Evolutionary conservation across 2,888 invertebrate genomes (phyloP).

Genomic region (Dasysyrphus tricinctus): DNA sequence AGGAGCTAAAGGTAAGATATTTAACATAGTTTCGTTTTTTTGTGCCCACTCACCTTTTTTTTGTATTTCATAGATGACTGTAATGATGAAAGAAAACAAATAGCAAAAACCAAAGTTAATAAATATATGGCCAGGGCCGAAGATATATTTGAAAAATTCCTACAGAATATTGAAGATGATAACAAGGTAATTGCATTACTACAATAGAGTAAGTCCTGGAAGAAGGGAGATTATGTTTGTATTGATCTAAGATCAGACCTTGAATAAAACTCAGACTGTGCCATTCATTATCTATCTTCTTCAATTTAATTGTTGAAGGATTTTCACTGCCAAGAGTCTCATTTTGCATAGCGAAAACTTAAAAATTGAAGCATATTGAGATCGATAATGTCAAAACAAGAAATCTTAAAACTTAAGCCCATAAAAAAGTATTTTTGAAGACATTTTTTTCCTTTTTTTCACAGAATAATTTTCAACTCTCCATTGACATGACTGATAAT

Average conservation of each 20-base stretch:
- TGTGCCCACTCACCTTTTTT: neutral
- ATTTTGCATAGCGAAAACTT: too few species aligned
- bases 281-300: too few species aligned
- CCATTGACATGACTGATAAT: conserved; percentile 79
- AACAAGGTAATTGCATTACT: conserved; percentile 60
- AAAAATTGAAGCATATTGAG: too few species aligned
- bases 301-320: too few species aligned
- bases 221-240: neutral
- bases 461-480: conserved; percentile 79
- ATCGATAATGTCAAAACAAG: too few species aligned
- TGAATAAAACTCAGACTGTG: too few species aligned
- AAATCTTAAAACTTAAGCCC: too few species aligned
- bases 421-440: too few species aligned
- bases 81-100: conserved; percentile 81
- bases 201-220: neutral
- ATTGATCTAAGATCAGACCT: too few species aligned
- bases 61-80: conserved; percentile 79
- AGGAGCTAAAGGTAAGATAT: conserved; percentile 79
- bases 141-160: conserved; percentile 81
- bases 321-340: too few species aligned
- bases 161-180: conserved; percentile 75
- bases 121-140: conserved; percentile 83
- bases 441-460: neutral
- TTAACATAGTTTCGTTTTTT: neutral
- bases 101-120: conserved; percentile 82